Percentiles rank a stretch among this genome's conserved stretches.
phyloP scores from a whole-genome alignment of 2,113 vertebrate species.

The Myiagra hebetior region DNA sequence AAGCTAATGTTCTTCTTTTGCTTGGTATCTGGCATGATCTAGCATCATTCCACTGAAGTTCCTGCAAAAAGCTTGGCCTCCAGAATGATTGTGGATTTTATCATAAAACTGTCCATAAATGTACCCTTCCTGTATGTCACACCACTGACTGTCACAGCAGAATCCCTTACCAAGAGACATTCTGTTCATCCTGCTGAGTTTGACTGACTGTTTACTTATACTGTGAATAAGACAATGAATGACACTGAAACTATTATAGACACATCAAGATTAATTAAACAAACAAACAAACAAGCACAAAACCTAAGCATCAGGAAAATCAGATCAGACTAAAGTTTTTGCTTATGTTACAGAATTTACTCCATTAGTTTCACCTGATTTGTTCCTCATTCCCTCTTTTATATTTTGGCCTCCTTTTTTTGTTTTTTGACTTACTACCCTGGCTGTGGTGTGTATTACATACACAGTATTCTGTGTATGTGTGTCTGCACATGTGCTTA shows the following conservation, averaged over 20 bases:
- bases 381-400: neutral
- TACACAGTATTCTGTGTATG: neutral
- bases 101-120: neutral
- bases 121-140: neutral
- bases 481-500: neutral
- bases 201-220: neutral
- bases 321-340: neutral
- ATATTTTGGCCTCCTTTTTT: neutral
- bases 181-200: neutral
- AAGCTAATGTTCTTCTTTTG: slow-evolving; percentile 14
- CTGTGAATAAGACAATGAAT: neutral
- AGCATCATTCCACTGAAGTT: neutral
- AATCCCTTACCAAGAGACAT: neutral
- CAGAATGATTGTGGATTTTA: neutral
- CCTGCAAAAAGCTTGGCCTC: neutral
- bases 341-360: neutral
- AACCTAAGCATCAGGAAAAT: neutral
- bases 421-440: neutral
- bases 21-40: neutral
- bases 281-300: neutral
- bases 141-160: neutral
- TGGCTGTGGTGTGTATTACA: neutral
- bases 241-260: neutral
- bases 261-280: neutral
- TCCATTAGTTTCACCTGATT: neutral